Percentiles rank a stretch among this genome's conserved stretches.
Conservation (phyloP, 2,113 vertebrate genomes). For the Pluvialis apricaria region DNA sequence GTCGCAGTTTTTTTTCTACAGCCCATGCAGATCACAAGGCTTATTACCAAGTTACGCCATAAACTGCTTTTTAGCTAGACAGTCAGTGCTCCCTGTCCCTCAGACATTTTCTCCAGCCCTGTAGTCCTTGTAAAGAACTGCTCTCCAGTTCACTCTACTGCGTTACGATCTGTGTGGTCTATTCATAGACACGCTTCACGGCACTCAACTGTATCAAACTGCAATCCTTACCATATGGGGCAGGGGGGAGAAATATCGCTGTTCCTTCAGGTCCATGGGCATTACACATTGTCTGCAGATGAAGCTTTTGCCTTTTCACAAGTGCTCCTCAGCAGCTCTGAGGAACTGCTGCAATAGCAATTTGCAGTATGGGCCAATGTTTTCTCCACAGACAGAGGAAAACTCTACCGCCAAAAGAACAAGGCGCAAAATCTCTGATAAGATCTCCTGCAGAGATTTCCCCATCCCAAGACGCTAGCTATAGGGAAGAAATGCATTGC, state of each 20-base stretch:
- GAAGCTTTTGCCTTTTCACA: background rate
- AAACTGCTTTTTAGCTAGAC: background rate
- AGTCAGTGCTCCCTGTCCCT: background rate
- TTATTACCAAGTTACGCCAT: background rate
- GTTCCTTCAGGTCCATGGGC: background rate
- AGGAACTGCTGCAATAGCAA: background rate
- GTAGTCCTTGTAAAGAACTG: background rate
- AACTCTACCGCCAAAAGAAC: background rate
- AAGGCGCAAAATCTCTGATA: background rate
- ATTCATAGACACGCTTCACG: fast-evolving
- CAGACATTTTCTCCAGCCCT: background rate
- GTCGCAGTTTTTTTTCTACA: background rate
- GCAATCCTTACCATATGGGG: too few relatives aligned
- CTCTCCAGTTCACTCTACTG: background rate
- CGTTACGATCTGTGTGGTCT: background rate
- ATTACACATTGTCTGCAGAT: background rate
- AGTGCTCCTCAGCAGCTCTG: background rate
- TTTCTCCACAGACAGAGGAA: background rate
- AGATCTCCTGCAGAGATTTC: background rate
- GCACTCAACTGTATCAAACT: background rate
- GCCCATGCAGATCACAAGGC: background rate
- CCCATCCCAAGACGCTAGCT: background rate
- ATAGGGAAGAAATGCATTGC: background rate
- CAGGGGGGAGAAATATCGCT: background rate
- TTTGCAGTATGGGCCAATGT: background rate